Percentiles rank a stretch among this genome's conserved stretches.
phyloP scores from a whole-genome alignment of 2,888 invertebrate species.

The Idaea dimidiata region DNA sequence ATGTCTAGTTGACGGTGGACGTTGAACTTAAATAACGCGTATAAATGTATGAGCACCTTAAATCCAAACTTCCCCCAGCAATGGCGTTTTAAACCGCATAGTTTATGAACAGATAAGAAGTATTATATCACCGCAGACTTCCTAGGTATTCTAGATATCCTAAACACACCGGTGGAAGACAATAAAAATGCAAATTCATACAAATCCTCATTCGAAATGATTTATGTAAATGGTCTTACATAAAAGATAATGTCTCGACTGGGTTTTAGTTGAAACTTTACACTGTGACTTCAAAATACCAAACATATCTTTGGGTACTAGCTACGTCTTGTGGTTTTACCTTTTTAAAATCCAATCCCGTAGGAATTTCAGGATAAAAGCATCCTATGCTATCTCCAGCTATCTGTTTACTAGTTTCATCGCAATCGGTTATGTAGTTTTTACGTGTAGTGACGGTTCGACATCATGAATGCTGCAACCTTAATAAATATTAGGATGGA shows the following conservation, averaged over 20 bases:
- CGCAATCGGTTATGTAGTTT: too few species aligned
- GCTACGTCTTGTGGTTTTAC: too few species aligned
- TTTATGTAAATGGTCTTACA: conserved; percentile 32
- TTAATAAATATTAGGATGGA: too few species aligned
- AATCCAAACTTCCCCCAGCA: background rate
- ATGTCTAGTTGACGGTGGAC: background rate
- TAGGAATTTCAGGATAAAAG: too few species aligned
- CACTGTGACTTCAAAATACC: background rate
- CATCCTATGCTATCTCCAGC: too few species aligned
- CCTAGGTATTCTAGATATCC: conserved; percentile 14
- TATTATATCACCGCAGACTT: conserved; percentile 18
- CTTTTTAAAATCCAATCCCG: too few species aligned
- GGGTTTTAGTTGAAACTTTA: background rate
- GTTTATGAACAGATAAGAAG: conserved; percentile 1
- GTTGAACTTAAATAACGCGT: background rate
- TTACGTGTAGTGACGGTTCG: too few species aligned
- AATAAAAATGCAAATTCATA: conserved; percentile 34
- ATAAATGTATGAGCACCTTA: background rate
- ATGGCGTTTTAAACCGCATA: conserved; percentile 1
- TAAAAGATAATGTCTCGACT: conserved; percentile 27
- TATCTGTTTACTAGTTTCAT: too few species aligned
- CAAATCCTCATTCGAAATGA: conserved; percentile 32
- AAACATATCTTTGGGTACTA: background rate
- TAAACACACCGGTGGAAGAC: conserved; percentile 22
- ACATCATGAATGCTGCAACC: too few species aligned